Base-by-base conservation (phyloP, 1,140 invertebrate genomes). In the Chrysomallon squamiferum region DNA sequence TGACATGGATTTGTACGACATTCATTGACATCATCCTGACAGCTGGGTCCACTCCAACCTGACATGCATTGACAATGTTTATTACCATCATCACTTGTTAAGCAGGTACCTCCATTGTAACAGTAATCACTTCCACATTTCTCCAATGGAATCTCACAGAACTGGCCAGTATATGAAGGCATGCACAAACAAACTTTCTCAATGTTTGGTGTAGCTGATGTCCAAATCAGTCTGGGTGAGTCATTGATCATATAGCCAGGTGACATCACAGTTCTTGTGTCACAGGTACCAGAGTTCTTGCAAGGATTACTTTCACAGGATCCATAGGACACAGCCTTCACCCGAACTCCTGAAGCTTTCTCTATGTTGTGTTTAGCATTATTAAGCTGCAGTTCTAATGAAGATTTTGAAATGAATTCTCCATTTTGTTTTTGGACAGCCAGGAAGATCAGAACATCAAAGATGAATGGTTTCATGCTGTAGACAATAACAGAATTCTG, bases 1-100 rank as follows among this genome's bases (percentile, higher is more conserved):
- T 84, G 72, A 66, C 87, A 87, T 15, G 69, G 69, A 15, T 57
- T 66, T 79, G 81, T 86, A 84, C 92, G 90, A 82, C 96, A 99
- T 86, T 98, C 96, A 81, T 98, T 90, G 66, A 97, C 93, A 79
- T 98, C 96, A 76, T 93, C 90, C 0, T 93, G 95, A 78, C 96
- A 99, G 69, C 92, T 92, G 2, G 62, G 56, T 15, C 84, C 84
- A 3, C 41, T 66, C 77, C 79, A 85, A 11, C 73, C 73, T 20
- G 81, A 94, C 90, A 94, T 93, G 80, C 96, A 98, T 9, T 93
- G 93, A 83, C 96, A 98, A 5, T 38, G 35, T 15, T 38, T 38
- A 15, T 38, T 38, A 38, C 35, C 35, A 38, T 38, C 35, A 9
- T 22, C 32, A 52, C 68, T 93, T 86, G 97, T 95, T 0, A 95